Evolutionary conservation across 2,888 invertebrate species (phyloP), one percentile per base, ranked within the genome.

Genomic region (Panorpa germanica): DNA sequence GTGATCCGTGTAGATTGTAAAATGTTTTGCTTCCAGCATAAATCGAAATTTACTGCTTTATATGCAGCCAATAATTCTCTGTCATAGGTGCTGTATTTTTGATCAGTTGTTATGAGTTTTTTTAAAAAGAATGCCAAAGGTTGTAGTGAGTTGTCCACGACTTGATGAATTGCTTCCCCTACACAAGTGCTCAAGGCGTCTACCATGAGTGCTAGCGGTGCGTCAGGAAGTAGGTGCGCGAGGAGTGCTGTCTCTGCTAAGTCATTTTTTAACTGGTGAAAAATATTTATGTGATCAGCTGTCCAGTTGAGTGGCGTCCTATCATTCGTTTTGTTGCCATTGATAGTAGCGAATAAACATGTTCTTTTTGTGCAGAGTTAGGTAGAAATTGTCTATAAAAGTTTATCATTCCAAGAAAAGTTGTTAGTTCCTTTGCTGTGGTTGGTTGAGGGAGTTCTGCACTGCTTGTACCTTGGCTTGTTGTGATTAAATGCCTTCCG

Each of bases 121-220:
- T 19, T 17, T 5, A 15, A 25, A 9, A 25, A 25, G 12, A 10
- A 25, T 4, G 45, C 12, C 25, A 5, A 25, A 4, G 25, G 25
- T 25, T 25, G 25, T 9, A 9, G 14, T 13, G 14, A n/a, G 4
- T 25, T 5, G 9, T 23, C 11, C 6, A 9, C 8, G 8, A 25
- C 4, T 25, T 12, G 25, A 12, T 25, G 25, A n/a, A 25, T 42
- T 3, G 51, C 45, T n/a, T n/a, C n/a, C n/a, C n/a, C n/a, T n/a
- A n/a, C n/a, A n/a, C n/a, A n/a, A n/a, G n/a, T n/a, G 26, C 49
- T 46, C 0, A 50, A 53, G 2, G 52, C 51, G 15, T 25, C 25
- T 4, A 10, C 11, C 11, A 12, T 12, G 4, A 25, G 7, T 12
- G 25, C 38, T 2, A 51, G 27, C 20, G 41, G 29, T 0, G 47